Conservation (phyloP, 2,113 vertebrate genomes). For the Halcyon malimbica region DNA sequence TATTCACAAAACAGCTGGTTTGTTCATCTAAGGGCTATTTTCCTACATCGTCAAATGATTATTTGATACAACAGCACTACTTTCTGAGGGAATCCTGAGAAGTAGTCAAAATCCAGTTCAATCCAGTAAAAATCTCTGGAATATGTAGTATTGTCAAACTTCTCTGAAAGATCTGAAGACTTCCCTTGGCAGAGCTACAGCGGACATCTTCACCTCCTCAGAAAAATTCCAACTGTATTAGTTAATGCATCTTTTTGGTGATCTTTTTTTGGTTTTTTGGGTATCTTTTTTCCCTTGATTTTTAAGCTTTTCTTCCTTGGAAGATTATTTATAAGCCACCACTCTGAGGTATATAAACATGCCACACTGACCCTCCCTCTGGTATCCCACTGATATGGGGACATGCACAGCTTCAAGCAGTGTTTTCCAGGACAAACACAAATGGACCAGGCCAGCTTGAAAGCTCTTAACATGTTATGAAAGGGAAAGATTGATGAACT, state of each 20-base stretch:
- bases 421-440: neutral
- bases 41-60: slow-evolving; percentile 5
- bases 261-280: neutral
- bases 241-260: neutral
- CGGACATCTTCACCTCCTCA: neutral
- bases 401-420: neutral
- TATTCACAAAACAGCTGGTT: slow-evolving; percentile 19
- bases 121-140: neutral
- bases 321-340: neutral
- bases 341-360: neutral
- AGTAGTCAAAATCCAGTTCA: neutral
- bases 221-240: neutral
- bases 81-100: neutral
- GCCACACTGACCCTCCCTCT: neutral
- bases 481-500: neutral
- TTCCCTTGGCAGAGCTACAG: neutral
- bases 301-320: neutral
- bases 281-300: neutral
- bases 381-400: neutral
- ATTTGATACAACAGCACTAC: neutral
- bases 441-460: neutral
- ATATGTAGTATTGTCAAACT: neutral
- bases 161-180: neutral
- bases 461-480: neutral
- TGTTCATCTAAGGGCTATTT: neutral